phyloP scores from a whole-genome alignment of 2,797 vertebrate species.

The Epinephelus awoara region DNA sequence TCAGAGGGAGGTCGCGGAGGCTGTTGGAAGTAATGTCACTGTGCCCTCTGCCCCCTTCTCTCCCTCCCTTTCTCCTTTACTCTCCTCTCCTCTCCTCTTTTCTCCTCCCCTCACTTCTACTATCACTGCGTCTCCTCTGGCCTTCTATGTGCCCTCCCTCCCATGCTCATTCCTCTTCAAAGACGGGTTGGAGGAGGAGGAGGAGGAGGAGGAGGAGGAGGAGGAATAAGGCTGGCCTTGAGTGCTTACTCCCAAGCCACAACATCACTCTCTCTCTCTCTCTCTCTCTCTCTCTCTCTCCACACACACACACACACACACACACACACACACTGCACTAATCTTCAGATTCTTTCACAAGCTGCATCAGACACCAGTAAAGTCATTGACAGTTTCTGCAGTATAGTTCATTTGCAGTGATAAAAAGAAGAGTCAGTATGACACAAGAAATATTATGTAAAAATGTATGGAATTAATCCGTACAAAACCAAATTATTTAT shows the following conservation, averaged over 20 bases:
- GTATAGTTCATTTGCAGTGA: not conserved
- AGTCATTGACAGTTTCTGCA: not conserved
- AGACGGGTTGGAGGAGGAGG: slow-evolving; percentile 48
- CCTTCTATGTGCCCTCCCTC: slow-evolving; percentile 68
- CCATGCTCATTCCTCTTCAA: slow-evolving; percentile 76
- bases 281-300: slow-evolving; percentile 36
- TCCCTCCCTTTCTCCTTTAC: slow-evolving; percentile 4
- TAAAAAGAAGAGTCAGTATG: not conserved
- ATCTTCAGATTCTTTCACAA: slow-evolving; percentile 22
- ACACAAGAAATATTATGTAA: not conserved
- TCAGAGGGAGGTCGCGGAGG: slow-evolving; percentile 39
- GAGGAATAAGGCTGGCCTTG: slow-evolving; percentile 73
- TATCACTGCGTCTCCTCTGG: slow-evolving; percentile 62
- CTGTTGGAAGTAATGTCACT: slow-evolving; percentile 74
- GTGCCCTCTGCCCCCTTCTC: slow-evolving; percentile 67
- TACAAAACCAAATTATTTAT: not conserved
- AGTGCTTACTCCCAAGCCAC: slow-evolving; percentile 69
- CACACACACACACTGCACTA: slow-evolving; percentile 39
- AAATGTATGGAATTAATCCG: not conserved
- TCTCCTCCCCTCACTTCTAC: slow-evolving; percentile 49
- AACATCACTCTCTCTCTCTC: slow-evolving; percentile 62
- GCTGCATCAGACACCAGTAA: slow-evolving; percentile 18
- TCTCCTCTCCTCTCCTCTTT: not conserved
- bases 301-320: slow-evolving; percentile 32
- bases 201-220: slow-evolving; percentile 19